Conservation (phyloP, 2,797 vertebrate species). For the Sandelia bainsii region DNA sequence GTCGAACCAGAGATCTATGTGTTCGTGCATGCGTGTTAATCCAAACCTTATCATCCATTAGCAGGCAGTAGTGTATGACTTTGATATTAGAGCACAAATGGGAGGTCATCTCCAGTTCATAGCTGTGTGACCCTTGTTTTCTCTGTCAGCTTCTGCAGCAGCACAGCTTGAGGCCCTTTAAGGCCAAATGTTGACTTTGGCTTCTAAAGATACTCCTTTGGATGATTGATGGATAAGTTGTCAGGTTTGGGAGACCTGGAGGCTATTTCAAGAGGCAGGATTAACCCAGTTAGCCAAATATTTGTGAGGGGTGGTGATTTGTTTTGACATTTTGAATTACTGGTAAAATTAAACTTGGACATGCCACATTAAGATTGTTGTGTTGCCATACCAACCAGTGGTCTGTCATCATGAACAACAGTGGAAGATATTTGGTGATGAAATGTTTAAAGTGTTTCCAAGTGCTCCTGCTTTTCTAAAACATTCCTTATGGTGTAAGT, state of each 20-base stretch:
- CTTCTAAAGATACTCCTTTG: conserved; percentile 14
- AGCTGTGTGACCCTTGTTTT: conserved; percentile 23
- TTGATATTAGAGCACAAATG: conserved; percentile 45
- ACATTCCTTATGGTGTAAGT: neutral
- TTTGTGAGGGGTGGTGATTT: conserved; percentile 23
- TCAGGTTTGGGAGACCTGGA: conserved; percentile 5
- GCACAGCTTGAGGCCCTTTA: neutral
- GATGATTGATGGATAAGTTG: conserved; percentile 29
- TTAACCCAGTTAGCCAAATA: conserved; percentile 37
- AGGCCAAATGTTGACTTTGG: conserved; percentile 19
- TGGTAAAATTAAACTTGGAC: conserved; percentile 33
- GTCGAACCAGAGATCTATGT: conserved; percentile 34
- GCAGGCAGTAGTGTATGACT: conserved; percentile 48
- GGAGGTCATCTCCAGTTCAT: conserved; percentile 65
- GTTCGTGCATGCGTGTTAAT: conserved; percentile 11
- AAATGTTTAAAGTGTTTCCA: conserved; percentile 2
- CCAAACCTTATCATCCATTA: conserved; percentile 51
- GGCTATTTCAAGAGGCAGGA: conserved; percentile 46
- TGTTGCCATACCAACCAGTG: conserved; percentile 41
- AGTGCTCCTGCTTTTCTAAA: neutral
- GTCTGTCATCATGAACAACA: conserved; percentile 26
- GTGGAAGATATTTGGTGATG: conserved; percentile 15
- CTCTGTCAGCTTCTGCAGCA: neutral
- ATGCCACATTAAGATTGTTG: conserved; percentile 32
- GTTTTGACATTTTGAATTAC: conserved; percentile 37